Conservation (phyloP, 2,113 vertebrate genomes). For the Catharus fuscescens region DNA sequence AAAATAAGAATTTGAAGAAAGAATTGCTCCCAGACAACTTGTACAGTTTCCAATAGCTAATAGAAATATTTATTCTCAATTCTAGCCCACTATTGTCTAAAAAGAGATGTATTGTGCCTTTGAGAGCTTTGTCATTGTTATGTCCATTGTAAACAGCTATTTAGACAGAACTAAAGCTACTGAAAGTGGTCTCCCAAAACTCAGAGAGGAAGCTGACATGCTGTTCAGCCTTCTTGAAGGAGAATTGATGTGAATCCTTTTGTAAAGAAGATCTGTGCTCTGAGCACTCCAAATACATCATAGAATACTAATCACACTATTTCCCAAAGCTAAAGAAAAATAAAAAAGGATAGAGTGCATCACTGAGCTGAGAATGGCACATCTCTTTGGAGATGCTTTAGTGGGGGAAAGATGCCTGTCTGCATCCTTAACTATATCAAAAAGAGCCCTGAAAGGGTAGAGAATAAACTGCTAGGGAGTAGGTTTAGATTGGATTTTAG, state of each 20-base stretch:
- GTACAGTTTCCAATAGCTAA: neutral
- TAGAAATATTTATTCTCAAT: neutral
- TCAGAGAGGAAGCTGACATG: conserved; percentile 15
- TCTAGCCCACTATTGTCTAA: neutral
- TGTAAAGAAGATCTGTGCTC: conserved; percentile 45
- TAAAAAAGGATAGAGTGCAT: neutral
- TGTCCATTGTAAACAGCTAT: conserved; percentile 23
- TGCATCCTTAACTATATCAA: neutral
- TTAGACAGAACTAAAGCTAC: conserved; percentile 18
- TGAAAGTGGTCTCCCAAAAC: conserved; percentile 46
- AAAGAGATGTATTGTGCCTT: neutral
- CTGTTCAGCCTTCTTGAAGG: conserved; percentile 42
- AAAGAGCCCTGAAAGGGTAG: neutral
- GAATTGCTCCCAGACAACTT: neutral
- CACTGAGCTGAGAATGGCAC: neutral
- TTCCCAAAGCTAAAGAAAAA: conserved; percentile 32
- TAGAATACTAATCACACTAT: conserved; percentile 45
- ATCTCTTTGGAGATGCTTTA: neutral
- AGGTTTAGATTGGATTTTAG: neutral
- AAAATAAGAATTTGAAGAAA: neutral
- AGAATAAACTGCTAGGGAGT: neutral
- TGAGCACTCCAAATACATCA: conserved; percentile 36
- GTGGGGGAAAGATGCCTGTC: neutral
- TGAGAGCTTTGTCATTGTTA: conserved; percentile 20
- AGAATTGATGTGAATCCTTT: conserved; percentile 56